Conservation (phyloP, 1,140 invertebrate species). For the Radopholus similis region DNA sequence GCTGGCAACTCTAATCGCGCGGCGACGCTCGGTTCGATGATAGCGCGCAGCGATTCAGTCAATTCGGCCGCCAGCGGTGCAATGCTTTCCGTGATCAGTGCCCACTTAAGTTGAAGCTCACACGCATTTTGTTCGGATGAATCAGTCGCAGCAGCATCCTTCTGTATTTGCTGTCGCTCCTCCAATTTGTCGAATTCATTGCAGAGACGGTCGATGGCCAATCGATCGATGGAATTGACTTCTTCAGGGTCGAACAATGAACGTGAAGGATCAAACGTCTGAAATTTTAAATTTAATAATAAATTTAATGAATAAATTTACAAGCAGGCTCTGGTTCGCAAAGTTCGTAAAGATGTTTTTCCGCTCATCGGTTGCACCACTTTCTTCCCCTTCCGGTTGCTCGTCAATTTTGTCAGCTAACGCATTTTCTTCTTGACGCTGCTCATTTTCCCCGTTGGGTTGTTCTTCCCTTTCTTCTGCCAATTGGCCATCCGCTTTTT, state of each 20-base stretch:
- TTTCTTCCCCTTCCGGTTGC: background rate
- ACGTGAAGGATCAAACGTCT: background rate
- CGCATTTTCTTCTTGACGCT: background rate
- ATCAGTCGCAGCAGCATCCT: too few relatives aligned
- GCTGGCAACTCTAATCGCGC: conserved; percentile 70
- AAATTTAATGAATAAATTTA: background rate
- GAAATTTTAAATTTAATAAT: background rate
- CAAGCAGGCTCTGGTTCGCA: background rate
- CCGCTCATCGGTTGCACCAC: background rate
- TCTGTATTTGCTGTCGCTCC: background rate
- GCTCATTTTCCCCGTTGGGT: background rate
- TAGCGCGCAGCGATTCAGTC: conserved; percentile 84
- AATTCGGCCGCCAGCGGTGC: conserved; percentile 76
- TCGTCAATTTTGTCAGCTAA: background rate
- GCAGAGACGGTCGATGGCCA: background rate
- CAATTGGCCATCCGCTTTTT: conserved; percentile 1
- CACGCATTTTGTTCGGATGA: background rate
- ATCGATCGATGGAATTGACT: background rate
- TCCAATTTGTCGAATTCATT: conserved; percentile 5
- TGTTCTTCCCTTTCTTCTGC: background rate
- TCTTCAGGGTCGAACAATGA: background rate
- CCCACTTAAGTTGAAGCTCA: conserved; percentile 61
- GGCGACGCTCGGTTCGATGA: conserved; percentile 88
- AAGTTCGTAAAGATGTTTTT: background rate
- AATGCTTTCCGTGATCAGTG: conserved; percentile 66